These are phyloP conservation scores for Siniperca scherzeri DNA, from an alignment of 2,797 vertebrate species.

Conservation along the genomic window DNA sequence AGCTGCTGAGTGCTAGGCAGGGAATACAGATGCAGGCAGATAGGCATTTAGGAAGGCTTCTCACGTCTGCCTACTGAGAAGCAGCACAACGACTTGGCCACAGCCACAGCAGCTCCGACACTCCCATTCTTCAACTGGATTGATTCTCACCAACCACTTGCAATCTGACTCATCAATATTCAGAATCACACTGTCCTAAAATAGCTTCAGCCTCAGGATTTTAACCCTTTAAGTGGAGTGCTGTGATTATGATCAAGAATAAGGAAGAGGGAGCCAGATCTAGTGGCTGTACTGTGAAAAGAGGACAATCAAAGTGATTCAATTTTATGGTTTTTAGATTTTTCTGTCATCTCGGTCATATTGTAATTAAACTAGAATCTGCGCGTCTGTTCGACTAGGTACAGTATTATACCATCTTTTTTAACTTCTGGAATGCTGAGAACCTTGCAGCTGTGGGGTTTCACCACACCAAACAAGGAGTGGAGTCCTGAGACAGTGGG, in stretches of 20 bases:
- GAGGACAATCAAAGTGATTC: not conserved
- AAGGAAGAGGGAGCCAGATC: not conserved
- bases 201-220: slow-evolving; percentile 65
- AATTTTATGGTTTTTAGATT: not conserved
- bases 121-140: slow-evolving; percentile 79
- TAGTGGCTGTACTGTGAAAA: not conserved
- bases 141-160: slow-evolving; percentile 77
- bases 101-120: slow-evolving; percentile 66
- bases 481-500: not conserved
- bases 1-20: slow-evolving; percentile 63
- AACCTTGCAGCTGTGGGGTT: not conserved
- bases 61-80: slow-evolving; percentile 72
- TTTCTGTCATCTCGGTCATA: not conserved
- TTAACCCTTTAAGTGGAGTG: slow-evolving; percentile 52
- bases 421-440: not conserved
- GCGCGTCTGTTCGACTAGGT: not conserved
- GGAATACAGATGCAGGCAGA: slow-evolving; percentile 73
- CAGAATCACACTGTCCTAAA: slow-evolving; percentile 67
- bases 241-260: slow-evolving; percentile 24
- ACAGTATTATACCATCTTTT: not conserved
- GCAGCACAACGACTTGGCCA: slow-evolving; percentile 73
- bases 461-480: not conserved
- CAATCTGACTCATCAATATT: slow-evolving; percentile 82
- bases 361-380: not conserved
- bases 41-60: slow-evolving; percentile 61